Conservation (phyloP, 2,113 vertebrate species). For the Telmatochromis brichardi region DNA sequence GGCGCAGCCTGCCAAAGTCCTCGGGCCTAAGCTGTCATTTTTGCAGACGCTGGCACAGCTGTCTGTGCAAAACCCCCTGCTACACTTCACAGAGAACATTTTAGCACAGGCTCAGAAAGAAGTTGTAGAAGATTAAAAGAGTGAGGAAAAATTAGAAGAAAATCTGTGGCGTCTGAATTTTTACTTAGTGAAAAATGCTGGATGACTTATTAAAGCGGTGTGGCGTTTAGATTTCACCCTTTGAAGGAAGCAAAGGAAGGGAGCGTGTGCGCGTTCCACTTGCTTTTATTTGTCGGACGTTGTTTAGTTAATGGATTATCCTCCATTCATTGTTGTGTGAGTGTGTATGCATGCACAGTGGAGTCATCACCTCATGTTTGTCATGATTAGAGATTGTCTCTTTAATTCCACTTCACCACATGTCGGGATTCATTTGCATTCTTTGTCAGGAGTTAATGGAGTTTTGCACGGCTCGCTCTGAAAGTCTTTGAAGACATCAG, state of each 20-base stretch:
- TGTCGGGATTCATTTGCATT: slow-evolving; percentile 99
- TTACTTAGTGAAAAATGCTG: not conserved
- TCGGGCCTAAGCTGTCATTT: slow-evolving; percentile 94
- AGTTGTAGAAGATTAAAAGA: not conserved
- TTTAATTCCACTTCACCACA: slow-evolving; percentile 99
- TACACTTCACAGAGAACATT: slow-evolving; percentile 35
- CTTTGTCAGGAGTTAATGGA: slow-evolving; percentile 99
- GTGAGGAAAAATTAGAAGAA: not conserved
- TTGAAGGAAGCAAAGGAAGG: not conserved
- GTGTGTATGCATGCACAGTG: slow-evolving; percentile 47
- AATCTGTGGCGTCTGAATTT: slow-evolving; percentile 75
- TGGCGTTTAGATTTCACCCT: not conserved
- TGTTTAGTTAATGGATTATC: slow-evolving; percentile 18
- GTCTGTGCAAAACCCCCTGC: slow-evolving; percentile 75
- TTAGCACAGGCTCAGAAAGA: slow-evolving; percentile 17
- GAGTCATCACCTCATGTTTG: slow-evolving; percentile 87
- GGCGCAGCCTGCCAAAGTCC: slow-evolving; percentile 85
- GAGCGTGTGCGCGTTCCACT: not conserved
- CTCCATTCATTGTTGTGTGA: not conserved
- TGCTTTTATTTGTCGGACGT: not conserved
- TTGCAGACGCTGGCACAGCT: slow-evolving; percentile 89
- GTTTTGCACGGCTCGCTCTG: slow-evolving; percentile 89
- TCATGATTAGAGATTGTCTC: slow-evolving; percentile 98
- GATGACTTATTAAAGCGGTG: not conserved
- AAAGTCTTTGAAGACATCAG: slow-evolving; percentile 99